phyloP scores from a whole-genome alignment of 2,888 invertebrate species.

The Drosophila bunnanda region DNA sequence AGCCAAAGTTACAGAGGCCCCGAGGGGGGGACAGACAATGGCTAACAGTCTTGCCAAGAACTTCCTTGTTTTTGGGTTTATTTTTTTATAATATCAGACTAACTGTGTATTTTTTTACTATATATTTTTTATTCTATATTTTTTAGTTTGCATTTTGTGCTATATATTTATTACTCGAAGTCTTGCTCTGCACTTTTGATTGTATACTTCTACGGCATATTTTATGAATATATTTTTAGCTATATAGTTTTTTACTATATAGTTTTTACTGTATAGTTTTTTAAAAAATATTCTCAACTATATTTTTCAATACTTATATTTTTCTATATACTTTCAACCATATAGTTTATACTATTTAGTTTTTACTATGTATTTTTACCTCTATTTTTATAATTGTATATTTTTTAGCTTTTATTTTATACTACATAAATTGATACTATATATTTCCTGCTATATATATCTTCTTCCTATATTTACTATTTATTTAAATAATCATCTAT shows the following conservation, averaged over 20 bases:
- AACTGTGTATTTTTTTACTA: neutral
- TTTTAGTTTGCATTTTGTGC: neutral
- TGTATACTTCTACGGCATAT: no score
- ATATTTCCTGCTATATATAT: neutral
- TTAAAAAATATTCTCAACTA: neutral
- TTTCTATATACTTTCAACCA: neutral
- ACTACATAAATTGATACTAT: no score
- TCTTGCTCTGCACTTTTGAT: no score
- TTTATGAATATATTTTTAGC: no score
- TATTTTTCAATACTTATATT: neutral
- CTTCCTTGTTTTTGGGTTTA: neutral
- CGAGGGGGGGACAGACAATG: conserved; percentile 18
- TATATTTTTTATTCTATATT: neutral
- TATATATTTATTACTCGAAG: neutral
- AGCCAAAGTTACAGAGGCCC: conserved; percentile 35
- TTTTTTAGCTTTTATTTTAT: no score
- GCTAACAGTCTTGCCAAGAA: conserved; percentile 4
- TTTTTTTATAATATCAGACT: no score
- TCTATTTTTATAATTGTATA: no score
- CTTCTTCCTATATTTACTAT: neutral
- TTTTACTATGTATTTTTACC: no score
- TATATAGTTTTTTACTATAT: no score
- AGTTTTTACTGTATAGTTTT: no score
- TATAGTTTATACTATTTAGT: neutral
- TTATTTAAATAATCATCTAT: neutral